Conservation (phyloP, 1,140 invertebrate species). For the Tachypleus tridentatus region DNA sequence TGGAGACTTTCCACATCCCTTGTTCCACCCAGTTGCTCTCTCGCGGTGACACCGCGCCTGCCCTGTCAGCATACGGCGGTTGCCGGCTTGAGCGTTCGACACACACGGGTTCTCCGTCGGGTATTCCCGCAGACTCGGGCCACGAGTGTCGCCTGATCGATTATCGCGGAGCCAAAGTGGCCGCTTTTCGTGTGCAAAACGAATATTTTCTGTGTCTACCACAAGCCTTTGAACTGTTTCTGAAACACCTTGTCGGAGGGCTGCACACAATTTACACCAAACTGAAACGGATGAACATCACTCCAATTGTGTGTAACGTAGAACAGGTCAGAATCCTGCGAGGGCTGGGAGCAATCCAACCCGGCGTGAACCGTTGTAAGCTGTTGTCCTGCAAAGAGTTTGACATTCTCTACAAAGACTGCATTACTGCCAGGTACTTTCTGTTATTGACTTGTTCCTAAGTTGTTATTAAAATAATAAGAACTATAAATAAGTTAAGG, state of each 20-base stretch:
- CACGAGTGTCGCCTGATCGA: slow-evolving; percentile 95
- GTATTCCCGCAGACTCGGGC: slow-evolving; percentile 59
- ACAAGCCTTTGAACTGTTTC: slow-evolving; percentile 96
- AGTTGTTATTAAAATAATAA: too few relatives aligned
- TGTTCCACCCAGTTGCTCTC: too few relatives aligned
- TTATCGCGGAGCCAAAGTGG: slow-evolving; percentile 92
- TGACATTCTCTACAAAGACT: slow-evolving; percentile 95
- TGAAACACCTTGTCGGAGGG: slow-evolving; percentile 95
- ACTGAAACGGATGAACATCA: slow-evolving; percentile 93
- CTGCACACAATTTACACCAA: slow-evolving; percentile 98
- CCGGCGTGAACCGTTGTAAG: slow-evolving; percentile 97
- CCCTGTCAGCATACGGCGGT: too few relatives aligned
- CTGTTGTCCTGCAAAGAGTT: slow-evolving; percentile 96
- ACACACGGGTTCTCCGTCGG: slow-evolving; percentile 6
- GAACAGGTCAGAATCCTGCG: slow-evolving; percentile 95
- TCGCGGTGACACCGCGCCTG: too few relatives aligned
- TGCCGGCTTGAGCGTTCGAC: too few relatives aligned
- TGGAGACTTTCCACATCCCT: too few relatives aligned
- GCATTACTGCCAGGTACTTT: slow-evolving; percentile 92
- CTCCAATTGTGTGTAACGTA: slow-evolving; percentile 96
- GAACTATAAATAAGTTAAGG: too few relatives aligned
- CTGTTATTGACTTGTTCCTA: too few relatives aligned
- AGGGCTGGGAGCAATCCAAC: slow-evolving; percentile 93
- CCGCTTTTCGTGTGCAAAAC: slow-evolving; percentile 90
- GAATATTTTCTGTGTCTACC: slow-evolving; percentile 95